A percentile compares a stretch with the other conserved stretches of the same genome.
These are phyloP conservation scores for Caenorhabditis sinica DNA, from an alignment of 2,888 invertebrate species.

Conservation along the genomic window DNA sequence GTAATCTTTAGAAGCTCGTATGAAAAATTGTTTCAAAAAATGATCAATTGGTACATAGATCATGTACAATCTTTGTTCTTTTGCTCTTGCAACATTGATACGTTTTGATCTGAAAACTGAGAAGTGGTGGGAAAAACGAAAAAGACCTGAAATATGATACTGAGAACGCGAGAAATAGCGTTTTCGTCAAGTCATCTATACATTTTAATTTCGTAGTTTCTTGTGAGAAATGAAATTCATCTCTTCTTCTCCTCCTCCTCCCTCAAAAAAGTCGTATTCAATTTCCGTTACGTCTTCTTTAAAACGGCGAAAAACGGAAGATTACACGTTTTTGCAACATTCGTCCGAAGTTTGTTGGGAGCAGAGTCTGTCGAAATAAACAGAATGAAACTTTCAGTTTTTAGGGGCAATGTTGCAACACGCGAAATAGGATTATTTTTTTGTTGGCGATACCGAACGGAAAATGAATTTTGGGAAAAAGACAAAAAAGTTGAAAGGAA, in stretches of 20 bases:
- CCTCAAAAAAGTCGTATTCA: constrained; percentile 46
- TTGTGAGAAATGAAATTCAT: constrained; percentile 61
- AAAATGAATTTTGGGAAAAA: constrained; percentile 30
- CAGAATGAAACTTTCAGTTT: constrained; percentile 47
- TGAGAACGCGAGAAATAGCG: constrained; percentile 6
- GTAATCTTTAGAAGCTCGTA: background rate
- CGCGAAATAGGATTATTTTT: constrained; percentile 51
- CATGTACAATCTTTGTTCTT: constrained; percentile 30
- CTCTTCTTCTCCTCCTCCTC: constrained; percentile 13
- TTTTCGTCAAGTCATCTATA: constrained; percentile 39
- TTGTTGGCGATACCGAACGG: constrained; percentile 18
- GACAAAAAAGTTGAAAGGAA: constrained; percentile 10
- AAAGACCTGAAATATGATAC: constrained; percentile 42
- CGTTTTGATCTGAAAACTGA: constrained; percentile 59
- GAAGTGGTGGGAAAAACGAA: constrained; percentile 28
- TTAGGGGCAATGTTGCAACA: constrained; percentile 41
- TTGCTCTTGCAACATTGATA: constrained; percentile 45
- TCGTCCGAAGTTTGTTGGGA: constrained; percentile 31
- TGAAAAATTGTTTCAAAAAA: background rate
- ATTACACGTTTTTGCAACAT: constrained; percentile 58
- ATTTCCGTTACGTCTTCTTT: constrained; percentile 43
- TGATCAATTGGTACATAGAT: background rate
- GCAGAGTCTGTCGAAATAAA: constrained; percentile 37
- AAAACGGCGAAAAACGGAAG: constrained; percentile 25
- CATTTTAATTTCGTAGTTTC: constrained; percentile 48